Base-by-base conservation (phyloP, 1,140 invertebrate species). In the Drosophila setifemur region DNA sequence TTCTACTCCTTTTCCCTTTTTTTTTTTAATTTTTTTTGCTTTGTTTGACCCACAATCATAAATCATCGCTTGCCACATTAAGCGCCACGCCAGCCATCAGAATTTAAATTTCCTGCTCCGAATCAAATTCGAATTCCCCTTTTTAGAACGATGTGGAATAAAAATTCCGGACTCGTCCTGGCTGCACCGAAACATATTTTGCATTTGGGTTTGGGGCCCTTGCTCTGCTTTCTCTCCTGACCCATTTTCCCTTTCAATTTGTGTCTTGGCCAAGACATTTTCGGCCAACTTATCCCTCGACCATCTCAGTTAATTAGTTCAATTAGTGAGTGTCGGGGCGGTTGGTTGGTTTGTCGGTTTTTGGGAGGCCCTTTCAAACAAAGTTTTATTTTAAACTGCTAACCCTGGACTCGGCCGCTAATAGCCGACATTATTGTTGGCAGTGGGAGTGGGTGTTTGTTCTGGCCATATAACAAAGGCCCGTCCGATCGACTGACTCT, bases 271-370 rank as follows among this genome's bases (percentile, higher is more conserved):
- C 31, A 48, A 55, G 40, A 40, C 43, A 47, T 49, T 49, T 70
- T 44, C 26, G 29, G 16, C 9, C 19, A 69, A 54, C 39, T 68
- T 66, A 66, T 66, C 43, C 61, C 61, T 31, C 9, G 58, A 25
- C 58, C 61, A 66, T 66, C 44, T 53, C 48, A 70, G 82, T 85
- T 83, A 83, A 83, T 85, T 82, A 73, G 73, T 73, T 85, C 64
- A 82, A 82, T 83, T 83, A 83, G 78, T 64, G 58, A 66, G 42
- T 66, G 61, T 66, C 58, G 61, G 58, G 43, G 58, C 57, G 42
- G 42, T 45, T 35, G 52, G 52, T 45, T 55, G 60, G 60, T 48
- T 63, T 12, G 14, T 19, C 6, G 28, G 50, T 50, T 75, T 74
- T 75, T 26, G 35, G 52, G 61, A 61, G 44, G 58, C 50, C 47